Evolutionary conservation across 2,113 vertebrate species (phyloP).

Genomic region (Aleadryas rufinucha): DNA sequence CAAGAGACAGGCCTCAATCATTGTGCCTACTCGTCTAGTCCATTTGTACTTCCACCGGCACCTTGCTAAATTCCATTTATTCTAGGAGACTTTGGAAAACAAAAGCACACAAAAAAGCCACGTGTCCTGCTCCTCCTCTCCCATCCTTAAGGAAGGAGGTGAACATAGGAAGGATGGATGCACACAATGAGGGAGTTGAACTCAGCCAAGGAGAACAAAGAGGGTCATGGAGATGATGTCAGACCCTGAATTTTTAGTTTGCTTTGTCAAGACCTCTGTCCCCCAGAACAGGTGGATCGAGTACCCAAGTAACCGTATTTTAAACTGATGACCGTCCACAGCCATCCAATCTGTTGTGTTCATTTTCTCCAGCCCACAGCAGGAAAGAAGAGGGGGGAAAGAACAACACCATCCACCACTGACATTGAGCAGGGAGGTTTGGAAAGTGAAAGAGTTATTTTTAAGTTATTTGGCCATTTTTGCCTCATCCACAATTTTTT

Average conservation of each 20-base stretch:
- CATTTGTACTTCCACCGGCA: neutral
- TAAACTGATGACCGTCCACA: neutral
- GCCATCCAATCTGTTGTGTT: neutral
- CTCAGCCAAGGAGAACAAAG: neutral
- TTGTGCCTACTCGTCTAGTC: neutral
- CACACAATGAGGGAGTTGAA: rapidly evolving
- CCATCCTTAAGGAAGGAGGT: neutral
- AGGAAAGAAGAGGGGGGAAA: neutral
- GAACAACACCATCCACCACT: rapidly evolving
- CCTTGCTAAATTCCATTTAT: neutral
- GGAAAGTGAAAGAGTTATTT: neutral
- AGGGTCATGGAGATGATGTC: rapidly evolving
- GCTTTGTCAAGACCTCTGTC: neutral
- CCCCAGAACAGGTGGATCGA: rapidly evolving
- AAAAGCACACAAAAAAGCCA: neutral
- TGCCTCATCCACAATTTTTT: neutral
- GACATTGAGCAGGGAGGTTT: neutral
- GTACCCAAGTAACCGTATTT: neutral
- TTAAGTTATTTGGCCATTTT: neutral
- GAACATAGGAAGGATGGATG: neutral
- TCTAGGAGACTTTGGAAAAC: neutral
- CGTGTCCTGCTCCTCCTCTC: neutral
- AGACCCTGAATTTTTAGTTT: neutral
- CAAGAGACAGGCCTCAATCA: neutral
- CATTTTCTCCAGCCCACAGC: neutral